Base-by-base conservation (phyloP, 2,888 invertebrate genomes). In the Lasioglossum figueresi region DNA sequence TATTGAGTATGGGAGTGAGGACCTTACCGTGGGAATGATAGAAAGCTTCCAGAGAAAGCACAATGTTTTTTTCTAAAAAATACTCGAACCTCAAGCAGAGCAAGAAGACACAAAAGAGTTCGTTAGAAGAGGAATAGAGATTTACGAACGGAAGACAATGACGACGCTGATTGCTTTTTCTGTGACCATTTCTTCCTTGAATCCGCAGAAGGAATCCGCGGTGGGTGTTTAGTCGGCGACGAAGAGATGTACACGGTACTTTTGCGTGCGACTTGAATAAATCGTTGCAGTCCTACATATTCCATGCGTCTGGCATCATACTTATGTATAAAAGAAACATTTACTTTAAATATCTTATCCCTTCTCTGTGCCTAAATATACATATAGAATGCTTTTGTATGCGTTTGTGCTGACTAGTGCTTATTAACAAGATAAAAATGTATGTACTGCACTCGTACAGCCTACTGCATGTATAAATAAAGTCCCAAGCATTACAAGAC, bases 141-240 rank as follows among this genome's bases (percentile, higher is more conserved):
- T 59, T 59, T 10, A 14, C 14, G 59, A 59, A 59, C n/a, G 59
- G 27, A 59, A 59, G 12, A 59, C 59, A 59, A 59, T 59, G 27
- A n/a, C 59, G 27, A 59, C 59, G 59, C 59, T 59, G 59, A 59
- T 59, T 59, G 59, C 59, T 59, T 59, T 59, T 27, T 59, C 59
- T 27, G 59, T 4, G 59, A 27, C 59, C 59, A 27, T 27, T 27
- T 59, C 59, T 27, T 59, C 27, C 59, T 59, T 14, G 59, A 27
- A 59, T 59, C 27, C 27, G 59, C 59, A n/a, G 59, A 27, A 59
- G 59, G 27, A 59, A 37, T 27, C 40, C 40, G 59, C 27, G 27
- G 14, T 59, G 14, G 59, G 59, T 59, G 27, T 59, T 59, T 59
- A 59, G 59, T 4, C 4, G 59, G n/a, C 4, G 59, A 59, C 59